Conservation (phyloP, 2,888 invertebrate species). For the Philhelius pedissequus region DNA sequence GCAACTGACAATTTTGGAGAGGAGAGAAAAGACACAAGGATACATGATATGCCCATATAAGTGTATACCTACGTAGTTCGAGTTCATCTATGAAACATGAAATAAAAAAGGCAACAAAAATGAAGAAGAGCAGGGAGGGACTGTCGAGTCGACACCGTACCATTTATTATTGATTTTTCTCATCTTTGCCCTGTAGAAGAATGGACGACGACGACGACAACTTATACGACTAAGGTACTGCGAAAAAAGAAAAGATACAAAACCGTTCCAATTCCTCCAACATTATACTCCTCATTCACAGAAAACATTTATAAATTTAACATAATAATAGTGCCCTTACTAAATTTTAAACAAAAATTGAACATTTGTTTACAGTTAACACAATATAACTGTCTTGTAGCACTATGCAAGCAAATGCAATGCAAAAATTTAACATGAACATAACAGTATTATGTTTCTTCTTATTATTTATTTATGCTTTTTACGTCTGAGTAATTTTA, state of each 20-base stretch:
- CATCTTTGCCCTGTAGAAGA: slow-evolving; percentile 46
- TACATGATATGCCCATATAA: not conserved
- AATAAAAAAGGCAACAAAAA: not conserved
- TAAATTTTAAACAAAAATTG: slow-evolving; percentile 7
- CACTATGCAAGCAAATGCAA: slow-evolving; percentile 26
- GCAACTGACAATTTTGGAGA: not conserved
- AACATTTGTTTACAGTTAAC: slow-evolving; percentile 59
- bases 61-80: not conserved
- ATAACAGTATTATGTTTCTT: slow-evolving; percentile 34
- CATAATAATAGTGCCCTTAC: slow-evolving; percentile 30
- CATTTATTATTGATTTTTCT: slow-evolving; percentile 66
- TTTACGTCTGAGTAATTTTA: slow-evolving; percentile 57
- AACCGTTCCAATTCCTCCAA: not conserved
- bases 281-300: not conserved
- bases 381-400: slow-evolving; percentile 36
- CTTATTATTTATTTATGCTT: slow-evolving; percentile 39
- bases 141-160: not conserved
- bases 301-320: slow-evolving; percentile 28
- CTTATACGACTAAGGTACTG: not conserved
- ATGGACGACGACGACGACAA: slow-evolving; percentile 27
- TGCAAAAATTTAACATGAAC: slow-evolving; percentile 26
- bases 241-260: not conserved
- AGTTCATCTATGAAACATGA: not conserved
- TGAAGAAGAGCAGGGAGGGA: not conserved
- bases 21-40: not conserved